Percentiles rank a stretch among this genome's conserved stretches.
phyloP scores from a whole-genome alignment of 2,888 invertebrate species.

The Drosophila subquinaria region DNA sequence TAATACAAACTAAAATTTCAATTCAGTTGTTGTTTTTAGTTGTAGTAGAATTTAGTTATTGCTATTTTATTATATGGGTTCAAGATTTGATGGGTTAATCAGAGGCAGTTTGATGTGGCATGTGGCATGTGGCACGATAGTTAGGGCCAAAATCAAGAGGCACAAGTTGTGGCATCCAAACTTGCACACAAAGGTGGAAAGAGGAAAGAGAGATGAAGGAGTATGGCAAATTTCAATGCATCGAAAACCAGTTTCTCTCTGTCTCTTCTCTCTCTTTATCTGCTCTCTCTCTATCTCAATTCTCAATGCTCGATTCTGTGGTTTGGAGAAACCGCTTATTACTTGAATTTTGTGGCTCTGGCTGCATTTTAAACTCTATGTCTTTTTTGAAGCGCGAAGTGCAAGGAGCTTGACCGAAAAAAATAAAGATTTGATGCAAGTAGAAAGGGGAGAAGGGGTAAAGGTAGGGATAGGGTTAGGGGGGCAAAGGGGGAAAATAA shows the following conservation, averaged over 20 bases:
- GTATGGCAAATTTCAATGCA: constrained; percentile 34
- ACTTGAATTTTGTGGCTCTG: constrained; percentile 23
- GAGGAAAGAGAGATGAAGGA: constrained; percentile 8
- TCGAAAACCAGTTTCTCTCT: constrained; percentile 42
- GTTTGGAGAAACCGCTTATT: constrained; percentile 38
- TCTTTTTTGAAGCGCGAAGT: constrained; percentile 8
- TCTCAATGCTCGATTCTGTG: constrained; percentile 1
- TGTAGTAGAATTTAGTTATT: too few relatives aligned
- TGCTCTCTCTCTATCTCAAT: constrained; percentile 6
- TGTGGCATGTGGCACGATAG: constrained; percentile 5
- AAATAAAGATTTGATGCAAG: constrained; percentile 54
- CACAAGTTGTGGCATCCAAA: constrained; percentile 24
- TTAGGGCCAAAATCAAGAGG: not conserved
- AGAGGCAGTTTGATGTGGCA: not conserved
- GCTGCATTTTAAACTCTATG: constrained; percentile 43
- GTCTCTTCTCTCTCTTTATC: constrained; percentile 4
- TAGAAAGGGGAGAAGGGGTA: not conserved
- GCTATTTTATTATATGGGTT: too few relatives aligned
- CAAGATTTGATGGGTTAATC: constrained; percentile 12
- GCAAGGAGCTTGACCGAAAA: constrained; percentile 29
- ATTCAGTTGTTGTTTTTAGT: too few relatives aligned
- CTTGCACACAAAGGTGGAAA: not conserved
- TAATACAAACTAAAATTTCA: too few relatives aligned
- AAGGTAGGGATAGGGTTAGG: not conserved
- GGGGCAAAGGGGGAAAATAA: constrained; percentile 33